phyloP scores from a whole-genome alignment of 2,888 invertebrate genomes.

The Meghimatium bilineatum region DNA sequence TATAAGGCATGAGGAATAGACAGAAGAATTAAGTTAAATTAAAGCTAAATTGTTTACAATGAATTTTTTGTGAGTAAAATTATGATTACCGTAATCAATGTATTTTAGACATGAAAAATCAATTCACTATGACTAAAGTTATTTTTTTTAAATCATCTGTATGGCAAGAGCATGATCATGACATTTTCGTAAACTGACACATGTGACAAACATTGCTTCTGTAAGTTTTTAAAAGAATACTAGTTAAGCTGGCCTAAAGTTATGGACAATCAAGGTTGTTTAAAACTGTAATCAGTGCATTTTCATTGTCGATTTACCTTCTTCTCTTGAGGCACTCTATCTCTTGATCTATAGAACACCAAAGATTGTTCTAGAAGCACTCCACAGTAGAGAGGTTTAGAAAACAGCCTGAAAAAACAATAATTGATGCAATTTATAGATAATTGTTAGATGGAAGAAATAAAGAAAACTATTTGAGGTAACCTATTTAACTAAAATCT shows the following conservation, averaged over 20 bases:
- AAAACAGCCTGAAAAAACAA: constrained; percentile 84
- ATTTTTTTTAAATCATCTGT: neutral
- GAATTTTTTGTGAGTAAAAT: neutral
- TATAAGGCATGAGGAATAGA: too few species aligned
- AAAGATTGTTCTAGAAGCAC: constrained; percentile 96
- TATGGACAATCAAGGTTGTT: too few species aligned
- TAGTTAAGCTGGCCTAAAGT: too few species aligned
- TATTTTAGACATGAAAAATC: neutral
- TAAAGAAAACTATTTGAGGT: too few species aligned
- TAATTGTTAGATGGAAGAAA: too few species aligned
- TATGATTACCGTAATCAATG: neutral
- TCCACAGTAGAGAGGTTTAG: constrained; percentile 94
- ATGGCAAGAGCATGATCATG: too few species aligned
- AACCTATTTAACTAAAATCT: too few species aligned
- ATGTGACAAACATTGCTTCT: too few species aligned
- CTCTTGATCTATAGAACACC: constrained; percentile 91
- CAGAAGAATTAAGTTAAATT: too few species aligned
- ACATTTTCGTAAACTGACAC: too few species aligned
- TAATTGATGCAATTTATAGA: neutral
- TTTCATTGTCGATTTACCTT: constrained; percentile 5
- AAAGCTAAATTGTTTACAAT: neutral
- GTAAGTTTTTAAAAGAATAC: too few species aligned
- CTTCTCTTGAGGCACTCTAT: constrained; percentile 78
- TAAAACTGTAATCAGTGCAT: too few species aligned
- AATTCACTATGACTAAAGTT: constrained; percentile 3